Conservation (phyloP, 2,113 vertebrate species). For the Pluvialis apricaria region DNA sequence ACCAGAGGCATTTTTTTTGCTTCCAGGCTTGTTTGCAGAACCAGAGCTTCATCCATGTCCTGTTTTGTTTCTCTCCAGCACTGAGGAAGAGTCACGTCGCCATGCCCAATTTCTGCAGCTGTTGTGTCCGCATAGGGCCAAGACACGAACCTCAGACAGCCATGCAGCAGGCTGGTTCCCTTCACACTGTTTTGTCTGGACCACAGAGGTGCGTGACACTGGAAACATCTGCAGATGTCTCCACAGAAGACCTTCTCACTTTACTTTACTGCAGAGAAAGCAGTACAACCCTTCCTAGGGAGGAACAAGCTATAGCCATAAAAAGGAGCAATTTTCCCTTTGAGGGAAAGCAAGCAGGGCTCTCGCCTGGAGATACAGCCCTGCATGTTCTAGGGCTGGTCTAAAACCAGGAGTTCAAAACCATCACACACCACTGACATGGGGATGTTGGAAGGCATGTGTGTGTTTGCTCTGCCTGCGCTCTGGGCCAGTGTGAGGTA, state of each 20-base stretch:
- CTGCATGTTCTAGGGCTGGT: background rate
- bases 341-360: background rate
- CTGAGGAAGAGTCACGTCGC: background rate
- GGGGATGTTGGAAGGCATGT: background rate
- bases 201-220: background rate
- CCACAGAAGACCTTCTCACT: background rate
- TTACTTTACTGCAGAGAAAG: background rate
- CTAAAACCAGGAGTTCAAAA: background rate
- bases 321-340: background rate
- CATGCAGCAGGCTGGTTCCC: background rate
- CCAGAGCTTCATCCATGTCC: background rate
- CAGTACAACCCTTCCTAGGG: background rate
- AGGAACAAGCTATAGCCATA: background rate
- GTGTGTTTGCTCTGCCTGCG: background rate
- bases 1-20: background rate
- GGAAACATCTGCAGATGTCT: background rate
- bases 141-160: background rate
- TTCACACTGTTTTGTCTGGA: background rate
- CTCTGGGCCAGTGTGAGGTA: background rate
- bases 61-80: conserved; percentile 22
- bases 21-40: conserved; percentile 10
- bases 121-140: background rate
- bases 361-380: background rate
- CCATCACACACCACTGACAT: background rate
- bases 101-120: background rate